Evolutionary conservation across 1,140 invertebrate genomes (phyloP).

Genomic region (Zaprionus capensis): DNA sequence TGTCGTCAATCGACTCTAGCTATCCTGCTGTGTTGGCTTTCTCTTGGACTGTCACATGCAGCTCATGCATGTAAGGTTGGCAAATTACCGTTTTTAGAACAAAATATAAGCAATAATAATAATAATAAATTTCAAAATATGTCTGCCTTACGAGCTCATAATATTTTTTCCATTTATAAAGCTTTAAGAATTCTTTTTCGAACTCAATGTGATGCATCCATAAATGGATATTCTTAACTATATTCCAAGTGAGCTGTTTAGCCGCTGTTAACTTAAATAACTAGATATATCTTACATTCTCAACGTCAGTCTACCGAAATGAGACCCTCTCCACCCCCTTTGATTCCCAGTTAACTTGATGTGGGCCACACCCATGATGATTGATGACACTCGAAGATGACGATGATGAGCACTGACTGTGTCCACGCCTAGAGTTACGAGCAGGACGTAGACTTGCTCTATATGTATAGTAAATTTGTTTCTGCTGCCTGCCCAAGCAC

Average conservation of each 20-base stretch:
- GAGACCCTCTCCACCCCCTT: not conserved
- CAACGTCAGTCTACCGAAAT: not conserved
- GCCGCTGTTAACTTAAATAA: no score
- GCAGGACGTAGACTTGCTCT: not conserved
- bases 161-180: no score
- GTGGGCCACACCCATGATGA: conserved; percentile 41
- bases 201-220: no score
- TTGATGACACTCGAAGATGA: conserved; percentile 21
- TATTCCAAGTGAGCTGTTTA: no score
- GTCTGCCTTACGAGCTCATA: no score
- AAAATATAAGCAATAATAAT: no score
- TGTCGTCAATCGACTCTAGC: not conserved
- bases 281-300: no score
- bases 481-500: not conserved
- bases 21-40: not conserved
- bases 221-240: no score
- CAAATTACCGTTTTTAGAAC: not conserved
- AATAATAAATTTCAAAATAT: no score
- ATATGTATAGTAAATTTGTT: not conserved
- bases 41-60: conserved; percentile 47
- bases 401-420: conserved; percentile 8
- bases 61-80: conserved; percentile 53
- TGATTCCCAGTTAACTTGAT: not conserved
- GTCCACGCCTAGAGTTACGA: not conserved
- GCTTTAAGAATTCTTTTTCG: no score